Evolutionary conservation across 2,888 invertebrate genomes (phyloP).

Genomic region (Drosophila barbarae): DNA sequence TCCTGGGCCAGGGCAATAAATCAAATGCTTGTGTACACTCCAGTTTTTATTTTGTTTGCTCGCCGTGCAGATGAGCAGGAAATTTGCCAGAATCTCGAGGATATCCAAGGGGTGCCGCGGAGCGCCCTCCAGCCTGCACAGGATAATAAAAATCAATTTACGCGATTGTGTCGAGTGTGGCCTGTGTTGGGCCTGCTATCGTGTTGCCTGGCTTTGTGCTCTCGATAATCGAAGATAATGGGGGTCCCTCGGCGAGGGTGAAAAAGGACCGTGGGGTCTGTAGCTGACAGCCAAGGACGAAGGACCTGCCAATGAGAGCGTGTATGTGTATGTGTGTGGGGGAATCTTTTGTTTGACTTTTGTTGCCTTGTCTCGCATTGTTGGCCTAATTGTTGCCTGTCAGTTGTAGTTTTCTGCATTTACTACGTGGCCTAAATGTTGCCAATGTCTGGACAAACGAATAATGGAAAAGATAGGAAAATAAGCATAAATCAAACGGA

Average conservation of each 20-base stretch:
- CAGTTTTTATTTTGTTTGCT: conserved; percentile 44
- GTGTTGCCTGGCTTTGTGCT: conserved; percentile 29
- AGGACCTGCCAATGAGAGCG: not conserved
- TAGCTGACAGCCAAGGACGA: conserved; percentile 42
- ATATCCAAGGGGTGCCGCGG: conserved; percentile 5
- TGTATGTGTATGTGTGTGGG: conserved; percentile 3
- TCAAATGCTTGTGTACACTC: conserved; percentile 53
- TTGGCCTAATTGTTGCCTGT: conserved; percentile 47
- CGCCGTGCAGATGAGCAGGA: conserved; percentile 45
- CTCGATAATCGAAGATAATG: conserved; percentile 40
- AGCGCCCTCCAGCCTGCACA: conserved; percentile 17
- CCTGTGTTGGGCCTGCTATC: conserved; percentile 23
- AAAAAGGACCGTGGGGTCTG: conserved; percentile 28
- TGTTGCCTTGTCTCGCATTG: conserved; percentile 19
- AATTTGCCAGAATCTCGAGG: conserved; percentile 43
- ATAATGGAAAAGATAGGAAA: conserved; percentile 6
- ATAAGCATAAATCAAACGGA: conserved; percentile 26
- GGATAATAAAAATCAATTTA: conserved; percentile 51
- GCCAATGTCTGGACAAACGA: conserved; percentile 13
- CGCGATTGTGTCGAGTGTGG: conserved; percentile 36
- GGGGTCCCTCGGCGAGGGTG: conserved; percentile 20
- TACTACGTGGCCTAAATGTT: conserved; percentile 23
- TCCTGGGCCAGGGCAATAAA: conserved; percentile 49
- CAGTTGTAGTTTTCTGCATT: conserved; percentile 34
- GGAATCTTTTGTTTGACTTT: conserved; percentile 25